Evolutionary conservation across 30 jellyfish, hydroid and myxozoan species (phyloP), one percentile per base, ranked within the genome.

Genomic region (Turritopsis dohrnii): DNA sequence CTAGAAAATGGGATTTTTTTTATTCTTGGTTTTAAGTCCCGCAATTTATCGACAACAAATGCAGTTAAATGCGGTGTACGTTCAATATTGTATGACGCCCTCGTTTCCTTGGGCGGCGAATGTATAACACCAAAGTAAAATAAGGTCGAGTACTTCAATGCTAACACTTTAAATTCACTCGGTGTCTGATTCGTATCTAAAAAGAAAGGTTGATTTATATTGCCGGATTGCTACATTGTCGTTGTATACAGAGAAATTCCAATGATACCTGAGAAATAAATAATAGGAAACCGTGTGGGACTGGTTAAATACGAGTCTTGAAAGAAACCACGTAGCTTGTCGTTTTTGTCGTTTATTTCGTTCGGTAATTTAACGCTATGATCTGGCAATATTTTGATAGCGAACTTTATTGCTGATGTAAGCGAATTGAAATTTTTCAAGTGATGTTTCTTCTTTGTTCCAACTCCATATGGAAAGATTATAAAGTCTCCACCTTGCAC

Each of bases 351-450:
- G 9, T 69, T 0, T 7, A 69, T 69, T 69, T 21, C 30, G 22
- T 69, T 69, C 77, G 77, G 77, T 69, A 69, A 69, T n/a, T n/a
- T 69, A 69, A 69, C 77, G 9, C 31, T 69, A 27, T 27, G 28
- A 69, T 69, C 77, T 69, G 77, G 77, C 17, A 69, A 7, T n/a
- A 23, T 69, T 27, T 69, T 69, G 16, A 69, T 7, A 1, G 77
- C 77, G 17, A 69, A 69, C 30, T 69, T 27, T n/a, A 69, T 16
- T 69, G 77, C 77, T n/a, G 28, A 7, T 69, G 28, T 27, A 0
- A 69, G 28, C 0, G 77, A 69, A 23, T 69, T 69, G 28, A 27
- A n/a, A 7, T n/a, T n/a, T 19, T 69, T 69, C 17, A 19, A 23
- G 9, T 69, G 28, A 7, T 69, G 77, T 69, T 69, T 23, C 30